A percentile compares a stretch with the other conserved stretches of the same genome.
These are phyloP conservation scores for Podilymbus podiceps DNA, from an alignment of 2,113 vertebrate species.

Conservation along the genomic window DNA sequence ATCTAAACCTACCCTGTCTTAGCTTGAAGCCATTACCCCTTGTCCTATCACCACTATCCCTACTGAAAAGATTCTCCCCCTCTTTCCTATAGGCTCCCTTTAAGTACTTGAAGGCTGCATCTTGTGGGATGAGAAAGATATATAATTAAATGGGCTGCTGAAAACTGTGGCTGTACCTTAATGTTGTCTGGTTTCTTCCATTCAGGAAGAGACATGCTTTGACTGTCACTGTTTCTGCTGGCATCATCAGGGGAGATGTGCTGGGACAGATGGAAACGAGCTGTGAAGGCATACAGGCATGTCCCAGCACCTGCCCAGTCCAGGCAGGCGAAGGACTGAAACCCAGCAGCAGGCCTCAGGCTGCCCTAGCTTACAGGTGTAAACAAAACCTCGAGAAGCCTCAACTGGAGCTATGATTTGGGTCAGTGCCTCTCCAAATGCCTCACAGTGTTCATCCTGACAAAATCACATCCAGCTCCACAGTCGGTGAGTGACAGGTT, in stretches of 20 bases:
- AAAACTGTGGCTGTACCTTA: not conserved
- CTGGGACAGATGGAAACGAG: not conserved
- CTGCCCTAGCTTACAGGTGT: not conserved
- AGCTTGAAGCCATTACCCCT: too few relatives aligned
- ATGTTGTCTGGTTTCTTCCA: not conserved
- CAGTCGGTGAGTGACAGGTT: not conserved
- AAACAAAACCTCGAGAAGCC: not conserved
- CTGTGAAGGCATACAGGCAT: not conserved
- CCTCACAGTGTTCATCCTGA: not conserved
- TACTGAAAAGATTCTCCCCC: too few relatives aligned
- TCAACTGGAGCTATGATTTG: not conserved
- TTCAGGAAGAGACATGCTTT: not conserved
- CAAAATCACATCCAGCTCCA: not conserved
- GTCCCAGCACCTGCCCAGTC: rapidly evolving
- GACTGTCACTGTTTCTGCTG: not conserved
- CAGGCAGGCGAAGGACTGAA: not conserved
- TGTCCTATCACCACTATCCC: too few relatives aligned
- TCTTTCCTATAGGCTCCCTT: too few relatives aligned
- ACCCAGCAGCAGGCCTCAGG: not conserved
- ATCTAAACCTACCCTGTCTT: too few relatives aligned
- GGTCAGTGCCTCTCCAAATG: not conserved
- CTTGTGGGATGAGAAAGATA: not conserved
- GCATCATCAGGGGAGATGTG: not conserved
- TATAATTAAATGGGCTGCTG: not conserved
- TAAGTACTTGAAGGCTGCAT: too few relatives aligned